These are phyloP conservation scores for Phrynosoma platyrhinos DNA, from an alignment of 2,113 vertebrate genomes.

Conservation along the genomic window DNA sequence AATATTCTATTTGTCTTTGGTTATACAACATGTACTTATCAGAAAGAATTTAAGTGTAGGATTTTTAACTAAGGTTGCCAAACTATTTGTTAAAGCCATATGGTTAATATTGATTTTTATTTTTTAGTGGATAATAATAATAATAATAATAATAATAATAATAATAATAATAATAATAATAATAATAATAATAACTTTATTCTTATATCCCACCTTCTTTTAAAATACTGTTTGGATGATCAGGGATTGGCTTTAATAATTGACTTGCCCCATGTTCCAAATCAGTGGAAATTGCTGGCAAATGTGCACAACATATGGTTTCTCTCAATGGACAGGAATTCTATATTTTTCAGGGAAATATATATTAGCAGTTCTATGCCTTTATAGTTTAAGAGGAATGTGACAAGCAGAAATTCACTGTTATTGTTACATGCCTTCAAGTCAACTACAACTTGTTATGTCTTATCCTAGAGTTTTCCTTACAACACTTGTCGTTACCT, in stretches of 20 bases:
- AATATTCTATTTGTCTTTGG: conserved; percentile 22
- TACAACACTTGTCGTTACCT: too few relatives aligned
- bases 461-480: too few relatives aligned
- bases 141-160: too few relatives aligned
- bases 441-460: too few relatives aligned
- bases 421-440: too few relatives aligned
- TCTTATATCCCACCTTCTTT: conserved; percentile 4
- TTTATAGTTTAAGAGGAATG: not conserved
- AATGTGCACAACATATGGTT: conserved; percentile 38
- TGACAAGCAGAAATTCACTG: not conserved
- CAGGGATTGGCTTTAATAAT: not conserved
- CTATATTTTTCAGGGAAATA: not conserved
- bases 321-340: not conserved
- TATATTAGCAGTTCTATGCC: not conserved
- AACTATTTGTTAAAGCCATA: conserved; percentile 48
- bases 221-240: conserved; percentile 16
- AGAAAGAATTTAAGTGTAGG: conserved; percentile 14
- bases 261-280: conserved; percentile 31
- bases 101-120: conserved; percentile 50
- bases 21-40: conserved; percentile 16
- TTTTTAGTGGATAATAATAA: not conserved
- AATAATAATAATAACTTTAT: too few relatives aligned
- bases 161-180: too few relatives aligned
- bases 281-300: conserved; percentile 25
- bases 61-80: conserved; percentile 14